phyloP scores from a whole-genome alignment of 2,888 invertebrate species.

The Camptogramma bilineatum region DNA sequence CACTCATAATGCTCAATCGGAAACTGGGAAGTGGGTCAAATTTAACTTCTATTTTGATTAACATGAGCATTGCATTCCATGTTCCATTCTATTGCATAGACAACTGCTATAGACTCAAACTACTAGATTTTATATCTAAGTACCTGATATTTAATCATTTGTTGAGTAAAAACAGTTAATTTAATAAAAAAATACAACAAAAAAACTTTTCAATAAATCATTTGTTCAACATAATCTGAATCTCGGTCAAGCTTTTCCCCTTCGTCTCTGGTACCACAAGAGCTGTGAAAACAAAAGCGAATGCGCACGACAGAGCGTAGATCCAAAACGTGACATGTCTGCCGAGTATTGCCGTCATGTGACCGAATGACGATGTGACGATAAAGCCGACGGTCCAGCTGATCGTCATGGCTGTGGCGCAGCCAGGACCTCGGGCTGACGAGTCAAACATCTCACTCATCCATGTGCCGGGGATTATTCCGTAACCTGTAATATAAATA shows the following conservation, averaged over 20 bases:
- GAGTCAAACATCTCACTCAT: conserved; percentile 47
- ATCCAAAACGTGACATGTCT: conserved; percentile 32
- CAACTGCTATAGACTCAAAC: too few species aligned
- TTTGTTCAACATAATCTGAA: conserved; percentile 82
- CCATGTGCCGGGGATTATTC: conserved; percentile 32
- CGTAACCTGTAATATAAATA: conserved; percentile 20
- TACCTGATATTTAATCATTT: too few species aligned
- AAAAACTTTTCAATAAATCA: neutral
- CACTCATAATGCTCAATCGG: too few species aligned
- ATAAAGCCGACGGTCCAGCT: too few species aligned
- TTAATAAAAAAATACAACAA: too few species aligned
- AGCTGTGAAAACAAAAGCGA: conserved; percentile 31
- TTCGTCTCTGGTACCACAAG: conserved; percentile 86
- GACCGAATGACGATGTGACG: too few species aligned
- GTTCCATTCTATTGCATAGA: too few species aligned
- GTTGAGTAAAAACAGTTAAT: too few species aligned
- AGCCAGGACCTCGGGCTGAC: conserved; percentile 35
- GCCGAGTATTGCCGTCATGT: conserved; percentile 23
- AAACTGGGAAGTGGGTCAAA: too few species aligned
- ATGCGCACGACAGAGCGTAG: conserved; percentile 26
- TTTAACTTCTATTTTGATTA: too few species aligned
- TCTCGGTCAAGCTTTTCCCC: conserved; percentile 90
- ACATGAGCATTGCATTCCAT: too few species aligned
- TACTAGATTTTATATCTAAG: too few species aligned
- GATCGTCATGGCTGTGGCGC: neutral